Evolutionary conservation across 2,797 vertebrate genomes (phyloP).

Genomic region (Antrozous pallidus): DNA sequence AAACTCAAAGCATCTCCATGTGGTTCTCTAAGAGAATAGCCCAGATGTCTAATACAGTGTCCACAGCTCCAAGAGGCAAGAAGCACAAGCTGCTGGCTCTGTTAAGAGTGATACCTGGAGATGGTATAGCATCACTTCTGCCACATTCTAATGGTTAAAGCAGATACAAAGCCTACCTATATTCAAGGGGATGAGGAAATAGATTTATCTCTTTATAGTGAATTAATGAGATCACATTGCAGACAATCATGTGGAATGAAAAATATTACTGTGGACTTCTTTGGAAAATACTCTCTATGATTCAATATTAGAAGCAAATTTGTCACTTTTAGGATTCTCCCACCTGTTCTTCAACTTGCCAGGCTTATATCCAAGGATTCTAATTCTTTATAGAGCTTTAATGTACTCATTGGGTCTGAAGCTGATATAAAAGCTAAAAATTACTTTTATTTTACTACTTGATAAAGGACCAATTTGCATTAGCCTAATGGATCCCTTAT

Average conservation of each 20-base stretch:
- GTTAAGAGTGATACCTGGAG: background rate
- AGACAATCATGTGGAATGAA: background rate
- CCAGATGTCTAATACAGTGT: background rate
- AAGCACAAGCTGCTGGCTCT: background rate
- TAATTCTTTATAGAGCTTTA: constrained; percentile 14
- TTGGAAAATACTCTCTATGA: background rate
- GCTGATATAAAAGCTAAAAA: background rate
- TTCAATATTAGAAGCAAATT: background rate
- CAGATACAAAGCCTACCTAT: background rate
- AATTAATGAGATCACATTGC: background rate
- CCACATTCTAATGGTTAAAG: background rate
- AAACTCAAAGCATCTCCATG: background rate
- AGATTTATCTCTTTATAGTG: background rate
- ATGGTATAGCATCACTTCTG: background rate
- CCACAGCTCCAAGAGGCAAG: background rate
- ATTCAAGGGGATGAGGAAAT: background rate
- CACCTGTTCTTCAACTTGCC: background rate
- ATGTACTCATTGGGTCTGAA: background rate
- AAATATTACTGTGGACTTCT: background rate
- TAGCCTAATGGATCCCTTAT: constrained; percentile 36
- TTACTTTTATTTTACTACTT: background rate
- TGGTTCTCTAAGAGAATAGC: background rate
- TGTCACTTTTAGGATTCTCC: background rate
- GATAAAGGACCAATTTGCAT: constrained; percentile 24
- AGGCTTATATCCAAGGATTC: background rate